A percentile compares a stretch with the other conserved stretches of the same genome.
These are phyloP conservation scores for Otus sunia DNA, from an alignment of 2,113 vertebrate species.

Conservation along the genomic window DNA sequence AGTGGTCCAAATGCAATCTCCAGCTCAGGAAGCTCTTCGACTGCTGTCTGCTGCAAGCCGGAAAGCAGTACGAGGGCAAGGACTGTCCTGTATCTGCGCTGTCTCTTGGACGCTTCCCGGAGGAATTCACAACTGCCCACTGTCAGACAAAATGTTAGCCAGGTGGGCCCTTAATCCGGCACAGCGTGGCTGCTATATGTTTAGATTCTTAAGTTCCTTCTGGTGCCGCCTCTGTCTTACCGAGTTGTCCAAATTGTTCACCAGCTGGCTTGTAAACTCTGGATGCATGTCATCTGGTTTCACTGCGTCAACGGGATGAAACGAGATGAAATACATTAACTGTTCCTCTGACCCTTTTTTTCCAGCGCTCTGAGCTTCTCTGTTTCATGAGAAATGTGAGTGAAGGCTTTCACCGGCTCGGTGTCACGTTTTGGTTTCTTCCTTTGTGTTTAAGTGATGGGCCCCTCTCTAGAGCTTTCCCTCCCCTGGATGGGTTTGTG, in stretches of 20 bases:
- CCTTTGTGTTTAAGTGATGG: not conserved
- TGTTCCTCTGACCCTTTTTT: not conserved
- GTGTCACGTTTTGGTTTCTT: not conserved
- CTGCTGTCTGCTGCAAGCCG: not conserved
- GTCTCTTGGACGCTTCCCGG: not conserved
- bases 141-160: not conserved
- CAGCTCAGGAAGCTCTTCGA: not conserved
- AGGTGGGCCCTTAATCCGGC: not conserved
- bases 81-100: not conserved
- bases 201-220: not conserved
- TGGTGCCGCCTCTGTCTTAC: not conserved
- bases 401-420: not conserved
- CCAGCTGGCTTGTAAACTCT: not conserved
- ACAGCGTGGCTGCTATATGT: not conserved
- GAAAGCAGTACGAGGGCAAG: not conserved
- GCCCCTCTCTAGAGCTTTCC: not conserved
- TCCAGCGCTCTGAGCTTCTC: not conserved
- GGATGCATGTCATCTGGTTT: not conserved
- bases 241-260: not conserved
- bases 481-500: not conserved
- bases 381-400: not conserved
- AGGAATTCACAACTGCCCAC: not conserved
- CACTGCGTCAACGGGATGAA: not conserved
- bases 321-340: not conserved
- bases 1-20: not conserved